Conservation (phyloP, 23 tunicate species). For the Trididemnum clinides region DNA sequence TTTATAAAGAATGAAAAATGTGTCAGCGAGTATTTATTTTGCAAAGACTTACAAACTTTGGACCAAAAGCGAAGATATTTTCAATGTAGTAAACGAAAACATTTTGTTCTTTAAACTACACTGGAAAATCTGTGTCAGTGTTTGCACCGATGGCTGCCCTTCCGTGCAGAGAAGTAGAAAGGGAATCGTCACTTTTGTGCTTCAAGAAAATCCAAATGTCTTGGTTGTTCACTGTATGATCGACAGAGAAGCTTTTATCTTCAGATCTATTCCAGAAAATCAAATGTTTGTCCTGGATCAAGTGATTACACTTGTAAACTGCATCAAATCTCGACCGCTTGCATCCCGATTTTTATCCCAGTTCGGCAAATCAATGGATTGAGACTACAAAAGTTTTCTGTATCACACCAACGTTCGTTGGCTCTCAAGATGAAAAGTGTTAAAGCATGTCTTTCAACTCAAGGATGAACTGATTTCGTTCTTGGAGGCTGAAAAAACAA, state of each 20-base stretch:
- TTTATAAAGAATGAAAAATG: conserved; percentile 37
- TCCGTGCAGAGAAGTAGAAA: conserved; percentile 32
- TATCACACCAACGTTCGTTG: conserved; percentile 45
- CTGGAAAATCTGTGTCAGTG: conserved; percentile 42
- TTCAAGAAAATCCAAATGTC: conserved; percentile 45
- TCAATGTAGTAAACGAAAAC: conserved; percentile 25
- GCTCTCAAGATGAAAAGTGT: too few species aligned
- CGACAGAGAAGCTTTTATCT: conserved; percentile 42
- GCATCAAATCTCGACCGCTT: conserved; percentile 44
- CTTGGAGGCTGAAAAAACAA: too few species aligned
- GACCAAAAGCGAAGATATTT: conserved; percentile 63
- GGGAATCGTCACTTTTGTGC: conserved; percentile 32
- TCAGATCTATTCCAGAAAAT: conserved; percentile 33
- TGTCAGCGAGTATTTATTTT: conserved; percentile 51
- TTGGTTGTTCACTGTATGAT: conserved; percentile 36
- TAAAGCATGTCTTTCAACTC: too few species aligned
- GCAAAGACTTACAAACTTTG: conserved; percentile 40
- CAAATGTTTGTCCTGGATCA: background rate
- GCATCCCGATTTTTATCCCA: conserved; percentile 27
- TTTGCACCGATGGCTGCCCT: conserved; percentile 43
- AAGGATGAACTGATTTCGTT: too few species aligned
- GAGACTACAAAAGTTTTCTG: conserved; percentile 26
- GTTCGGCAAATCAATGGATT: conserved; percentile 11
- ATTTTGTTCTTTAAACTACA: conserved; percentile 21
- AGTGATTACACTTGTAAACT: conserved; percentile 33